Conservation (phyloP, 2,797 vertebrate species). For the Scolopax rusticola region DNA sequence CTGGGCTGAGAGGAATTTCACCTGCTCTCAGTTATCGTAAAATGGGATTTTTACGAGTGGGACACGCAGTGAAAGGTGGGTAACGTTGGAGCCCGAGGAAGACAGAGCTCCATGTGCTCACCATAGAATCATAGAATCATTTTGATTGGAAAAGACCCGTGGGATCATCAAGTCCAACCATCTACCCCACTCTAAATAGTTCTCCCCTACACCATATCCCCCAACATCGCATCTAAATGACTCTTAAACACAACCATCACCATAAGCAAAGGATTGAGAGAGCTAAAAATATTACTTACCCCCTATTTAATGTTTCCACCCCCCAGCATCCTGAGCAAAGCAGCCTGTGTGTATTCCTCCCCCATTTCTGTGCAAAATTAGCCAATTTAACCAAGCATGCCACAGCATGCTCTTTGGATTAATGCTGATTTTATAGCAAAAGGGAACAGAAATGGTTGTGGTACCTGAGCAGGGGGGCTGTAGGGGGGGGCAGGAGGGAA, state of each 20-base stretch:
- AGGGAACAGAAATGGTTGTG: not conserved
- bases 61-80: not conserved
- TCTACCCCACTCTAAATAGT: too few relatives aligned
- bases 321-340: not conserved
- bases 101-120: not conserved
- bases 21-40: not conserved
- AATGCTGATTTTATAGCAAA: not conserved
- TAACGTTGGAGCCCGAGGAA: not conserved
- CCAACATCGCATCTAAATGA: too few relatives aligned
- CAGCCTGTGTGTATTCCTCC: not conserved
- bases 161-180: too few relatives aligned
- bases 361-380: not conserved
- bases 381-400: not conserved
- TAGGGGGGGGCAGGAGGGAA: not conserved
- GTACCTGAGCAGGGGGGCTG: not conserved
- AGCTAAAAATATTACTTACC: not conserved
- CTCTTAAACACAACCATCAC: not conserved
- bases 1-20: not conserved
- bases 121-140: too few relatives aligned
- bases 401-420: rapidly evolving
- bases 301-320: not conserved
- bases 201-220: too few relatives aligned
- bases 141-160: too few relatives aligned
- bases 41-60: not conserved
- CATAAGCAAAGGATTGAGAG: not conserved